Conservation (phyloP, 2,888 invertebrate species). For the Leptinotarsa haldemani region DNA sequence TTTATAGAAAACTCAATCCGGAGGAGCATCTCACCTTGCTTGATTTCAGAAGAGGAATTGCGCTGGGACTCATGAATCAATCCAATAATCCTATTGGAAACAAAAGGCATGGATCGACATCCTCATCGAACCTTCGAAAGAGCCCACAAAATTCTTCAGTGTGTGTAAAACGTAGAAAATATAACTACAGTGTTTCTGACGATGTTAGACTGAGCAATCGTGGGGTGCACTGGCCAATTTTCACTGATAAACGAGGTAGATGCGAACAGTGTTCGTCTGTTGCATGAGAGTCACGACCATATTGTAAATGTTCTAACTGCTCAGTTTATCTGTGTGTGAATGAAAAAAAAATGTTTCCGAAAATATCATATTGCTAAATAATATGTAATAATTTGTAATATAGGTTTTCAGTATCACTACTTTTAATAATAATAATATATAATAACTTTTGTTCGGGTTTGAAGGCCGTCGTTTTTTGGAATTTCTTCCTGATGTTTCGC, state of each 20-base stretch:
- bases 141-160: constrained; percentile 27
- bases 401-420: constrained; percentile 5
- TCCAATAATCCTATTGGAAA: constrained; percentile 29
- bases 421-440: neutral
- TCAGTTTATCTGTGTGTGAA: constrained; percentile 23
- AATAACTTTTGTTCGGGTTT: too few relatives aligned
- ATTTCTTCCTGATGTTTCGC: too few relatives aligned
- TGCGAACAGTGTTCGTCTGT: constrained; percentile 31
- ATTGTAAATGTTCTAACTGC: constrained; percentile 32
- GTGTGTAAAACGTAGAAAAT: constrained; percentile 27
- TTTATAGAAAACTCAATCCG: constrained; percentile 32
- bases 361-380: constrained; percentile 30
- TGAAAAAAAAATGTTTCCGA: constrained; percentile 28
- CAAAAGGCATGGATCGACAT: constrained; percentile 26
- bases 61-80: constrained; percentile 33
- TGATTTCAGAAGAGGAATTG: constrained; percentile 37
- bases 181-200: constrained; percentile 33
- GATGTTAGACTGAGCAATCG: constrained; percentile 28
- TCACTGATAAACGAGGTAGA: constrained; percentile 29
- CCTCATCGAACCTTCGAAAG: constrained; percentile 26
- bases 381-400: constrained; percentile 28
- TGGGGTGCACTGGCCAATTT: constrained; percentile 31
- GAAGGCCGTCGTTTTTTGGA: too few relatives aligned
- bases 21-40: constrained; percentile 32
- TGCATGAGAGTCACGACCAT: constrained; percentile 30